A percentile compares a stretch with the other conserved stretches of the same genome.
These are phyloP conservation scores for rabbit (Oryctolagus cuniculus) DNA, from an alignment of 2,113 vertebrate species.

Conservation along the genomic window mOryCun1.1 NC_091432.1:71335001-71335500, in stretches of 20 bases:
- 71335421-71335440: background rate
- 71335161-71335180: background rate
- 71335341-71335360: background rate
- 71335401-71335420: background rate
- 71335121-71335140: background rate
- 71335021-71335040: background rate
- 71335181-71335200: background rate
- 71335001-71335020: background rate
- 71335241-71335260: background rate
- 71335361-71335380: background rate
- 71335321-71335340: background rate
- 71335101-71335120: background rate
- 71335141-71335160: background rate
- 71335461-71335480: background rate
- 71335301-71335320: background rate
- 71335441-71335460: fast-evolving
- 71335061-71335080: background rate
- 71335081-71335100: background rate
- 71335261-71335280: slow-evolving; percentile 32
- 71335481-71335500: background rate
- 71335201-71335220: slow-evolving; percentile 10
- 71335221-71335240: background rate
- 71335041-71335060: background rate
- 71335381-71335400: background rate
- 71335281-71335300: background rate